Conservation (phyloP, 2,113 vertebrate genomes). For the Ciconia stormi region DNA sequence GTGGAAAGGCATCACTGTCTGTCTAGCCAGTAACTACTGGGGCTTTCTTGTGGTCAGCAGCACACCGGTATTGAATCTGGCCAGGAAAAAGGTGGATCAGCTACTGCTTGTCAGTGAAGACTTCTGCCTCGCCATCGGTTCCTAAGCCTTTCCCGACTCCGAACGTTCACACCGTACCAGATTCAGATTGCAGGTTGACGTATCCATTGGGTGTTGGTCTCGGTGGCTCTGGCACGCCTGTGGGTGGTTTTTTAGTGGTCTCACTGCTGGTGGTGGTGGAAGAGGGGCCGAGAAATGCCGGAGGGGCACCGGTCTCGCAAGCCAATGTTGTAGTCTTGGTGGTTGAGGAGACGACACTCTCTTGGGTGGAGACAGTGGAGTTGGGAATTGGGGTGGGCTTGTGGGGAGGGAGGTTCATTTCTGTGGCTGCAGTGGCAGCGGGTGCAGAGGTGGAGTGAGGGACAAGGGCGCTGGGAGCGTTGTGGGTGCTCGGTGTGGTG, state of each 20-base stretch:
- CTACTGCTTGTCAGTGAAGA: not conserved
- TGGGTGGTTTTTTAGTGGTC: not conserved
- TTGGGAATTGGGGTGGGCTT: not conserved
- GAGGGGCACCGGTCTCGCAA: not conserved
- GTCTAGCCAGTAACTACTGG: not conserved
- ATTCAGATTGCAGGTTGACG: not conserved
- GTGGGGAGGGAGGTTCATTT: not conserved
- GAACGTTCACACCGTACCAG: not conserved
- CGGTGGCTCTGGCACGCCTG: rapidly evolving
- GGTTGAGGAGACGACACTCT: rapidly evolving
- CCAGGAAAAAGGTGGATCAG: not conserved
- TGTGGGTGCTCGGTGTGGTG: not conserved
- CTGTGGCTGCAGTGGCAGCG: not conserved
- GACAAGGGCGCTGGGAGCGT: not conserved
- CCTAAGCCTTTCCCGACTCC: rapidly evolving
- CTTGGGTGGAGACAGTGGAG: not conserved
- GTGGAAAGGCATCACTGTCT: rapidly evolving
- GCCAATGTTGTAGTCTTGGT: not conserved
- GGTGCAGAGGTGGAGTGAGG: not conserved
- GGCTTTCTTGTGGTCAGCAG: not conserved
- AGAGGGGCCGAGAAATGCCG: rapidly evolving
- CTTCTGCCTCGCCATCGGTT: rapidly evolving
- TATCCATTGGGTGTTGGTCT: not conserved
- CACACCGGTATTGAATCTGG: rapidly evolving
- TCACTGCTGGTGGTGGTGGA: not conserved